Evolutionary conservation across 2,888 invertebrate species (phyloP), one percentile per base, ranked within the genome.

Genomic region (Thera obeliscata): DNA sequence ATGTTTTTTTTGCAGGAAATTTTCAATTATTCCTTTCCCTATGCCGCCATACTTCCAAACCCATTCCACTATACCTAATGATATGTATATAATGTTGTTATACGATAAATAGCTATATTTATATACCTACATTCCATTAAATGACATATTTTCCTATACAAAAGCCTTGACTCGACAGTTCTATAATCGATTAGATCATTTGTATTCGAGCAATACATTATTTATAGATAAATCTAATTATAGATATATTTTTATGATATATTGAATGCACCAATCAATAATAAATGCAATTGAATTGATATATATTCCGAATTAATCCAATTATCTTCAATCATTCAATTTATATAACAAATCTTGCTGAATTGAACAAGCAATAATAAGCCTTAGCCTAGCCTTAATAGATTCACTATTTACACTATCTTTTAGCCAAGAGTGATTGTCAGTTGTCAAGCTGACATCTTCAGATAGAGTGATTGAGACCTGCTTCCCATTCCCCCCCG

Each of bases 91-190:
- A 67, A 64, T 62, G 54, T 67, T 64, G 56, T 61, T 62, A 69
- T 69, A 68, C 48, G 56, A 70, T 57, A 72, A 71, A 72, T 74
- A 73, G 61, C 36, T 59, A 58, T 46, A 67, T 46, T 46, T 64
- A 67, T 56, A 55, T 56, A 64, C 49, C 4, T 6, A 65, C 60
- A 64, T 70, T 65, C 69, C 61, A 71, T 52, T 57, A 12, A 11
- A 62, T 56, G 62, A 64, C 63, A 66, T 49, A 69, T 66, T 61
- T 68, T 59, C 61, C 52, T 52, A 61, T 48, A 57, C 54, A 54
- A 9, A 46, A 46, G 43, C 46, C 59, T 61, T 61, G 22, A 43
- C 41, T 12, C 33, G 9, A 35, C n/a, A 50, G 8, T 12, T 41
- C 38, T 1, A 7, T 22, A 56, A 56, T 41, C 12, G 22, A 22